Base-by-base conservation (phyloP, 2,113 vertebrate species). In the Cottus gobio region DNA sequence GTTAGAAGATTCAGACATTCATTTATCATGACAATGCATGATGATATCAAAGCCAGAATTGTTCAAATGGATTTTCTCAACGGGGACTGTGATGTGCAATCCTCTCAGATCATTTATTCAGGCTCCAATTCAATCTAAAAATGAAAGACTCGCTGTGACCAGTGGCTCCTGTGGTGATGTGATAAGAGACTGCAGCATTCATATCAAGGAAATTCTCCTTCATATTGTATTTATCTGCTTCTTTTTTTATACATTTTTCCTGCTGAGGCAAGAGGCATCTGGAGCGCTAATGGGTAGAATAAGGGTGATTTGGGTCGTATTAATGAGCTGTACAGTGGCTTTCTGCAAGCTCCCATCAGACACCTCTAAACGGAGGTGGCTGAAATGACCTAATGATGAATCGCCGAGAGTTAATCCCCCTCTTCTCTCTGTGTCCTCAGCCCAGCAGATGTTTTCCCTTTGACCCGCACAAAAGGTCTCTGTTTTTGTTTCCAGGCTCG, bases 381-480 rank as follows among this genome's bases (percentile, higher is more conserved):
- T 81, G 64, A 72, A 78, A 82, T 82, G 80, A 77, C 60, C 57
- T 54, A 72, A 84, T 62, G 78, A 86, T 76, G 85, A 88, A 90
- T 80, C 69, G 69, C 78, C 2, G 28, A 44, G 48, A 89, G 75
- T 82, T 87, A 83, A 89, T 79, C 89, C 86, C 75, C 71, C 73
- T 64, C 28, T 44, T 70, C 56, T 70, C 75, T 71, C 77, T 36
- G 52, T 84, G 82, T 90, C 87, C 76, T 86, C 60, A 58, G 60
- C 56, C 71, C 74, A 83, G 88, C 91, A 94, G 92, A 93, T 93
- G 93, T 91, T 93, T 92, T 91, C 78, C 77, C 84, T 91, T 91
- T 89, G 85, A 91, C 78, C 75, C 5, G 9, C 74, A 93, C 92
- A 93, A 93, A 94, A 91, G 91, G 79, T 70, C 75, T 85, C 71